Evolutionary conservation across 2,113 vertebrate genomes (phyloP), one percentile per base, ranked within the genome.

Genomic region (Trogon surrucura): DNA sequence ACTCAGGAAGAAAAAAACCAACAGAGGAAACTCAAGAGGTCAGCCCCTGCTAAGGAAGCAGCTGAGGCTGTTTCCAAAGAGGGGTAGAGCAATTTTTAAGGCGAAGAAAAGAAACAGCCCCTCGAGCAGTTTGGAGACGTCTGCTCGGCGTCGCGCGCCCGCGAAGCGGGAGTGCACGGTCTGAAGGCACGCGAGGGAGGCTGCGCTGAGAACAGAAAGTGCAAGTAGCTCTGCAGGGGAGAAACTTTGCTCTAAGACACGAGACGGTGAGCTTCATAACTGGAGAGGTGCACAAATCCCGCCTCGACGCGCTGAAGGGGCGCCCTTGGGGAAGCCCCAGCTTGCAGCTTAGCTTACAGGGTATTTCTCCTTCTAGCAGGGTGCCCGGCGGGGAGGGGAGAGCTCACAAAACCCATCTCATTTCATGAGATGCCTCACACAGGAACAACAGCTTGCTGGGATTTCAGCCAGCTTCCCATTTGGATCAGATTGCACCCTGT

Each of bases 391-490:
- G 34, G 60, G 19, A 7, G 19, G 47, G 21, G 3, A 29, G 64
- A 60, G 70, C 51, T 61, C 36, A 10, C 72, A 41, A 4, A 41
- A 12, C 58, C 61, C 61, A 7, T 11, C 60, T 64, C 54, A 2
- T 54, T 85, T 47, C 41, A 22, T 29, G 4, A 34, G 82, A 72
- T 26, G 78, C 69, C 62, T 87, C 21, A 6, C 17, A 1, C 10
- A 5, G 85, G 13, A 23, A 17, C 17, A 8, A 50, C 92, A 79
- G 89, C 78, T 94, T 78, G 89, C 85, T 27, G 87, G 95, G 83
- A 86, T 64, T 78, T 51, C 64, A 73, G 83, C 88, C 93, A 86
- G 92, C 87, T 94, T 94, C 92, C 93, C 74, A 82, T 83, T 91
- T 60, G 84, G 93, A 93, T 96, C 94, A 1, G 88, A 3, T 85